These are phyloP conservation scores for Toxotes jaculatrix DNA, from an alignment of 2,113 vertebrate species.

Conservation along the genomic window DNA sequence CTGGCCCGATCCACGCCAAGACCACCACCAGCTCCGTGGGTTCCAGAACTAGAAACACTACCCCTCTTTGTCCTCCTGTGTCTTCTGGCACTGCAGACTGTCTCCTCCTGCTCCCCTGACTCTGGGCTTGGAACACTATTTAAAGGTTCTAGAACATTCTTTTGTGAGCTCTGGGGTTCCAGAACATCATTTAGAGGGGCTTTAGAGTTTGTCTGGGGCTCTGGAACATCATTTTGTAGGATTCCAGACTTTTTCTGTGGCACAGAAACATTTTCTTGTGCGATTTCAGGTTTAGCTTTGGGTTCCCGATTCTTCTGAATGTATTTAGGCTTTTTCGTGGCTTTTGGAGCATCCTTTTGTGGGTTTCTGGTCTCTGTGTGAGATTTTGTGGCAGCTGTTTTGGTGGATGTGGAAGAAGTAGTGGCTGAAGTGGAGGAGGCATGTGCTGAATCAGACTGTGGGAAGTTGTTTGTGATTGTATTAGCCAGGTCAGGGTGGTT, in stretches of 20 bases:
- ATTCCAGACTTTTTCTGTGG: conserved; percentile 25
- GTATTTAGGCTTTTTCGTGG: conserved; percentile 30
- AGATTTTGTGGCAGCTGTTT: conserved; percentile 29
- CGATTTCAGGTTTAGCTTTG: conserved; percentile 10
- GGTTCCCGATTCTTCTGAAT: conserved; percentile 16
- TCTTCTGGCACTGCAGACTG: conserved; percentile 57
- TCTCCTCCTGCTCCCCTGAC: conserved; percentile 65
- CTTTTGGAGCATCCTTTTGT: conserved; percentile 36
- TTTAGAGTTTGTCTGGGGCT: background rate
- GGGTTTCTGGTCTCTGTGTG: conserved; percentile 6
- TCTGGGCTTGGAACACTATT: conserved; percentile 55
- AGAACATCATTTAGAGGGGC: conserved; percentile 17
- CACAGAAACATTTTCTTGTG: conserved; percentile 13
- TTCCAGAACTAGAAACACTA: conserved; percentile 69
- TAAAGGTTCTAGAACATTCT: conserved; percentile 47
- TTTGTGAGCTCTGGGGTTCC: conserved; percentile 32
- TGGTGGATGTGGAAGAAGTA: conserved; percentile 38
- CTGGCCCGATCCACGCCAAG: conserved; percentile 58
- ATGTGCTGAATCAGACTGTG: conserved; percentile 52
- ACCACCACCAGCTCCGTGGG: conserved; percentile 62
- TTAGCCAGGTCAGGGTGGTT: conserved; percentile 83
- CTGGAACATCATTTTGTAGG: background rate
- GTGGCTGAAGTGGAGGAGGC: conserved; percentile 23
- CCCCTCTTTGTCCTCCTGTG: conserved; percentile 67
- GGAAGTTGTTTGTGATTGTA: conserved; percentile 77